Conservation (phyloP, 2,113 vertebrate species). For the Limnothrissa miodon region DNA sequence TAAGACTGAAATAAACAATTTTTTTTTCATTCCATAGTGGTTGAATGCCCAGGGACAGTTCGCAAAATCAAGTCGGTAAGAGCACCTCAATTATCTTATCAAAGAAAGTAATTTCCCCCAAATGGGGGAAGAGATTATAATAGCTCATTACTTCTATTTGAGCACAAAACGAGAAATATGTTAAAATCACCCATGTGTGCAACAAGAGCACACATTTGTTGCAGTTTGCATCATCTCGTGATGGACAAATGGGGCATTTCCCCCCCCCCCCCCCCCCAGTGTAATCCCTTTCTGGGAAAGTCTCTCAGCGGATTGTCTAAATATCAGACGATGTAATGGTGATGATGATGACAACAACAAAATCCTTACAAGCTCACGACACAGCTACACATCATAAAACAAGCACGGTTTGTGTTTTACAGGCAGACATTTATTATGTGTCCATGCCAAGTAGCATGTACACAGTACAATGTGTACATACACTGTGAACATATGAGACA, state of each 20-base stretch:
- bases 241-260: not conserved
- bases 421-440: not conserved
- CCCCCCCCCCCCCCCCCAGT: too few relatives aligned
- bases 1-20: not conserved
- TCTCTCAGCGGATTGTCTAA: not conserved
- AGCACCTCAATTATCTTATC: conserved; percentile 3
- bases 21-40: not conserved
- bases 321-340: conserved; percentile 4
- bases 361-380: not conserved
- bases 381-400: not conserved
- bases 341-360: not conserved
- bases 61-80: not conserved
- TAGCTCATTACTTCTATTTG: not conserved
- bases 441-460: not conserved
- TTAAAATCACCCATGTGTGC: not conserved
- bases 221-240: not conserved
- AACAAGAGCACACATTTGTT: not conserved
- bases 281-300: not conserved
- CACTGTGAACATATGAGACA: too few relatives aligned
- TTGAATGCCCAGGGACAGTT: not conserved
- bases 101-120: conserved; percentile 9
- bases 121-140: not conserved
- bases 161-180: not conserved
- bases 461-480: too few relatives aligned
- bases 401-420: not conserved